These are phyloP conservation scores for Silvanus unidentatus DNA, from an alignment of 2,888 invertebrate species.

Conservation along the genomic window DNA sequence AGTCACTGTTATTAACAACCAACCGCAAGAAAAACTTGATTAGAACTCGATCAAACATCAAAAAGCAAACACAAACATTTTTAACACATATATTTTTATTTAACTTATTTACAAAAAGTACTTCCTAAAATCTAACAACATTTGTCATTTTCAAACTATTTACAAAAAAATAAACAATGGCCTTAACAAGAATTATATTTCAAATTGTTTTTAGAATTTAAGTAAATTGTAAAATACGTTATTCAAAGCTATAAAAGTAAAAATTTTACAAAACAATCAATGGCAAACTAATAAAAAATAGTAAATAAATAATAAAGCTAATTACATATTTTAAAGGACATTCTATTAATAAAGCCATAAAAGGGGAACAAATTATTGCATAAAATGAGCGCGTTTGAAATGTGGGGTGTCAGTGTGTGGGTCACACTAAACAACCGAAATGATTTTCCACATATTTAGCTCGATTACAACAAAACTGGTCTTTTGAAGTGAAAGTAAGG, in stretches of 20 bases:
- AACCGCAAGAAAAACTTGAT: too few relatives aligned
- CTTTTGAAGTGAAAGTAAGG: background rate
- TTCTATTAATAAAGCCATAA: too few relatives aligned
- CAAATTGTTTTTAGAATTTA: too few relatives aligned
- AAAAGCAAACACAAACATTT: slow-evolving; percentile 8
- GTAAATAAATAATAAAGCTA: too few relatives aligned
- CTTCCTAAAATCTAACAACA: slow-evolving; percentile 14
- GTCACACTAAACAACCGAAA: background rate
- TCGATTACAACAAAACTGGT: slow-evolving; percentile 2
- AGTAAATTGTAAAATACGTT: background rate
- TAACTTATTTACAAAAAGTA: slow-evolving; percentile 20
- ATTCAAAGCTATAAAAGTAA: background rate
- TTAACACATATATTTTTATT: slow-evolving; percentile 13
- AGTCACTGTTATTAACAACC: too few relatives aligned
- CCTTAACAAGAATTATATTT: too few relatives aligned
- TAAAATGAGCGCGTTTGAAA: background rate
- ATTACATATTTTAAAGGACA: too few relatives aligned
- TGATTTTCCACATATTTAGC: background rate
- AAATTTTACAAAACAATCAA: slow-evolving; percentile 1
- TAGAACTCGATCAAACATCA: too few relatives aligned
- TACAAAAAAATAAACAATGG: too few relatives aligned
- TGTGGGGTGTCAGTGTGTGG: too few relatives aligned
- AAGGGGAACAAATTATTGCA: too few relatives aligned
- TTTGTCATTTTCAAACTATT: slow-evolving; percentile 1
- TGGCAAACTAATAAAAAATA: too few relatives aligned